Evolutionary conservation across 2,888 invertebrate genomes (phyloP), one percentile per base, ranked within the genome.

Genomic region (Phyto melanocephala): DNA sequence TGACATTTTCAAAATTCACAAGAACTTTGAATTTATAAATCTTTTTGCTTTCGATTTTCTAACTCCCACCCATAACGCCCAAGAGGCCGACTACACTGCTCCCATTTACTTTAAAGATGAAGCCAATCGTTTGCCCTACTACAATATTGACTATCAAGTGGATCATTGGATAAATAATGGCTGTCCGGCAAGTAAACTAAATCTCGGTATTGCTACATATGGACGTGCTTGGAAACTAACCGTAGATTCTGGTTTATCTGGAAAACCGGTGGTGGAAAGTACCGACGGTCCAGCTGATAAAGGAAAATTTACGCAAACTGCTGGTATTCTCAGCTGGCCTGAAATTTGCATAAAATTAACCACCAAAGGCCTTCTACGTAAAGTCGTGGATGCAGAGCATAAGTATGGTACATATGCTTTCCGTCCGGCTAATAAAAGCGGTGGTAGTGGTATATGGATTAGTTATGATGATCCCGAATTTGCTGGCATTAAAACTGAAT

Each of bases 381-480:
- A 95, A 88, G 94, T 95, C 76, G 93, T 94, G 17, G 96, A 96
- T 88, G 94, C 95, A 13, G 94, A 94, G 85, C 95, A 95, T 86
- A 94, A 95, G 85, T 95, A 94, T 84, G 96, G 96, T 45, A 94
- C 94, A 13, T 96, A 96, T 88, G 96, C 95, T 0, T 95, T 93
- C 92, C 93, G 95, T 70, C 90, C 94, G 0, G 94, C 95, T 56
- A 93, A 94, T 75, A 93, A 93, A 28, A 92, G 92, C 58, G 94
- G 93, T 0, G 93, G 93, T 1, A 92, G 93, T 13, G 96, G 96
- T 1, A 90, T 96, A 7, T 97, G 96, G 96, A 94, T 96, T 8
- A 94, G 94, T 83, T 96, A 94, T 88, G 96, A 96, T 87, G 96
- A 96, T 88, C 94, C 95, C 0, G 96, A 96, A 86, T 95, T 95